These are phyloP conservation scores for Leucozona laternaria DNA, from an alignment of 2,888 invertebrate genomes.

Conservation along the genomic window DNA sequence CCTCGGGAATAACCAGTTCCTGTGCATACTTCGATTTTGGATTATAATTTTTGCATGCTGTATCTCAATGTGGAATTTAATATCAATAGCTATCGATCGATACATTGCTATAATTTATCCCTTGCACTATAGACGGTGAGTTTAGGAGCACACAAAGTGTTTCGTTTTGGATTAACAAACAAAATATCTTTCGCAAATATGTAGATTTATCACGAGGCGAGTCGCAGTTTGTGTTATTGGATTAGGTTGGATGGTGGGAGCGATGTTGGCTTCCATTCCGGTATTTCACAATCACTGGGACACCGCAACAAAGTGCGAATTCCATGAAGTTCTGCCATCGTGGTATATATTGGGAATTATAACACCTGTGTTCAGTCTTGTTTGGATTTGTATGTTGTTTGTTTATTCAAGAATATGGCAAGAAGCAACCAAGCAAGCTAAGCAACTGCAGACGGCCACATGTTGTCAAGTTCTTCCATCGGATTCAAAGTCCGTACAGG, in stretches of 20 bases:
- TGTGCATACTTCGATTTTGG: slow-evolving; percentile 90
- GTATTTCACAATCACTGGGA: slow-evolving; percentile 92
- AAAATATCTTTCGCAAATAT: slow-evolving; percentile 21
- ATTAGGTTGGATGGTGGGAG: slow-evolving; percentile 88
- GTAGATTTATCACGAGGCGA: slow-evolving; percentile 88
- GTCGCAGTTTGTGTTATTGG: slow-evolving; percentile 87
- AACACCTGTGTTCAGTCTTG: slow-evolving; percentile 89
- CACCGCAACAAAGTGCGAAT: slow-evolving; percentile 87
- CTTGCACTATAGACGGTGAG: slow-evolving; percentile 88
- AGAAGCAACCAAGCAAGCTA: slow-evolving; percentile 90
- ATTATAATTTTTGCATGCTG: slow-evolving; percentile 90
- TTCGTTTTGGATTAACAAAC: background rate
- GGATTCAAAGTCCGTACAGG: slow-evolving; percentile 92
- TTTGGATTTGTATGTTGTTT: slow-evolving; percentile 90
- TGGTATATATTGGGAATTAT: slow-evolving; percentile 85
- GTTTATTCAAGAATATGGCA: slow-evolving; percentile 92
- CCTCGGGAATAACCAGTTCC: slow-evolving; percentile 86
- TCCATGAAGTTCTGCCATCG: slow-evolving; percentile 86
- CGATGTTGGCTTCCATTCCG: slow-evolving; percentile 88
- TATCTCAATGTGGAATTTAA: slow-evolving; percentile 91
- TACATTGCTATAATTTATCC: slow-evolving; percentile 92
- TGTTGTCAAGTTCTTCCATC: slow-evolving; percentile 84
- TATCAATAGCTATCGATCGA: slow-evolving; percentile 91
- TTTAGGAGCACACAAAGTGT: slow-evolving; percentile 4
- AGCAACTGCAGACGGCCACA: slow-evolving; percentile 86